phyloP scores from a whole-genome alignment of 2,888 invertebrate genomes.

The Caenorhabditis sp. region DNA sequence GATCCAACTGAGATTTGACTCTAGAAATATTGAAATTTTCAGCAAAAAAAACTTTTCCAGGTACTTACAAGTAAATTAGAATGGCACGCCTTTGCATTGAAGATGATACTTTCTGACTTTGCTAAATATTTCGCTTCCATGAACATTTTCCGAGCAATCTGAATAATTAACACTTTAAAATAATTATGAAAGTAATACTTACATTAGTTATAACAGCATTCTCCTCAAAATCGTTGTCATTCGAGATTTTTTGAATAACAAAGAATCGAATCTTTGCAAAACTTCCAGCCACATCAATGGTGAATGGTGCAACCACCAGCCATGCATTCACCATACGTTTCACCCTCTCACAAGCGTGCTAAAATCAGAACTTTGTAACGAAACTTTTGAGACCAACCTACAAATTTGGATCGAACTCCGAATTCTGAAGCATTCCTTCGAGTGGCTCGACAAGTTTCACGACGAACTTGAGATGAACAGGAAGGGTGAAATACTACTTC shows the following conservation, averaged over 20 bases:
- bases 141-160: constrained; percentile 8
- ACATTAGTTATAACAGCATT: constrained; percentile 22
- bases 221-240: constrained; percentile 4
- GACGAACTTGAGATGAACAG: constrained; percentile 3
- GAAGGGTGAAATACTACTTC: constrained; percentile 26
- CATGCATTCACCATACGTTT: constrained; percentile 19
- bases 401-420: background rate
- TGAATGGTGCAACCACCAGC: constrained; percentile 14
- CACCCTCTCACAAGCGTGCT: background rate
- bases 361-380: background rate
- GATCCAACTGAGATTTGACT: constrained; percentile 21
- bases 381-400: background rate
- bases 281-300: constrained; percentile 20
- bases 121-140: constrained; percentile 30
- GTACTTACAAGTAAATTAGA: constrained; percentile 12
- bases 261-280: constrained; percentile 25
- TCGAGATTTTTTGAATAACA: constrained; percentile 7
- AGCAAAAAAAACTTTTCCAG: background rate
- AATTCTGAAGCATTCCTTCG: background rate
- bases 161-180: too few relatives aligned
- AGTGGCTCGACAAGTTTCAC: constrained; percentile 10
- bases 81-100: constrained; percentile 27
- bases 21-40: constrained; percentile 9
- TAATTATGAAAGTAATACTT: background rate
- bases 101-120: constrained; percentile 15